phyloP scores from a whole-genome alignment of 2,797 vertebrate genomes.

The Hylomyscus alleni region DNA sequence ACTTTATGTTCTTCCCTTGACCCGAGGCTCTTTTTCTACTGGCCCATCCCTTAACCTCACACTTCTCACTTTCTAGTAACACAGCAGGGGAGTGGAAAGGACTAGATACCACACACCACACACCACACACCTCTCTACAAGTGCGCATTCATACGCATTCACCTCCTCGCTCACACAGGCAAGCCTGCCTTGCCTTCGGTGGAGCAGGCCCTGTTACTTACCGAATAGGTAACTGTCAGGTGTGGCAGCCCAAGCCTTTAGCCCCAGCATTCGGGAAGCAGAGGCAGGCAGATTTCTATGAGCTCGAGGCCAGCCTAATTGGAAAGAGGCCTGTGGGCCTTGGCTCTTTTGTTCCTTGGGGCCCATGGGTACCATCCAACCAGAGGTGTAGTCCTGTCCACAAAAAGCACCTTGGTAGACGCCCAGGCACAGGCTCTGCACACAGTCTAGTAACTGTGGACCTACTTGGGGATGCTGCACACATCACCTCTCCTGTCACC shows the following conservation, averaged over 20 bases:
- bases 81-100: background rate
- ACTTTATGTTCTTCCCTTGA: background rate
- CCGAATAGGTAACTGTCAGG: background rate
- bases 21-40: background rate
- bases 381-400: background rate
- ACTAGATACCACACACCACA: background rate
- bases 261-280: background rate
- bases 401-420: background rate
- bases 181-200: background rate
- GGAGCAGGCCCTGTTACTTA: background rate
- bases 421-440: background rate
- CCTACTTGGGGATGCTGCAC: rapidly evolving
- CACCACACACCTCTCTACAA: background rate
- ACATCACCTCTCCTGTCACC: background rate
- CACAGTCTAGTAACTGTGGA: background rate
- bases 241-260: background rate
- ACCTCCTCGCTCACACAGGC: background rate
- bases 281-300: background rate
- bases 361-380: background rate
- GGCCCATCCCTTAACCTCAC: background rate
- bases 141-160: rapidly evolving
- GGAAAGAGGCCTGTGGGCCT: background rate
- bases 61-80: background rate
- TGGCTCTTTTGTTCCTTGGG: background rate
- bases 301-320: background rate